Conservation (phyloP, 2,888 invertebrate genomes). For the Apamea epomidion region DNA sequence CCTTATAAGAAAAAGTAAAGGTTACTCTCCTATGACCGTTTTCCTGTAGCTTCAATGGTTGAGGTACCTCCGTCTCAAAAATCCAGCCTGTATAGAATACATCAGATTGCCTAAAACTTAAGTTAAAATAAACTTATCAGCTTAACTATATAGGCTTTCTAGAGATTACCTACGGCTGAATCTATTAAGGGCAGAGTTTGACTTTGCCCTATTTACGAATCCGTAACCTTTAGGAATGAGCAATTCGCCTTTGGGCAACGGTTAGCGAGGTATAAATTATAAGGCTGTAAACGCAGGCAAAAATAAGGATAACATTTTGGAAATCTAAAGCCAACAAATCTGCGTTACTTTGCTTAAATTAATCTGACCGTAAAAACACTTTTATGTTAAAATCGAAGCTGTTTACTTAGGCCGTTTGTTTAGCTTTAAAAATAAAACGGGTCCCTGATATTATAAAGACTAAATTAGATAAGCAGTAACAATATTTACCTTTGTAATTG, state of each 20-base stretch:
- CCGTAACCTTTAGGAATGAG: background rate
- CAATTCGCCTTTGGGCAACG: background rate
- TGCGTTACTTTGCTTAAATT: slow-evolving; percentile 12
- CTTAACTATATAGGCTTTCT: background rate
- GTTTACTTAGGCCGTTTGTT: slow-evolving; percentile 27
- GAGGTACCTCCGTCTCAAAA: background rate
- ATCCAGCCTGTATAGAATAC: background rate
- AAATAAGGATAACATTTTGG: slow-evolving; percentile 32
- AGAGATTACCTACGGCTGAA: background rate
- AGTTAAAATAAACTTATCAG: background rate
- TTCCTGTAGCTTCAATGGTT: too few species aligned
- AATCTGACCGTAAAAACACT: slow-evolving; percentile 6
- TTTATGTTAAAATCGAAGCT: slow-evolving; percentile 28
- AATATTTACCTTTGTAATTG: slow-evolving; percentile 52
- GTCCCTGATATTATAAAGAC: slow-evolving; percentile 27
- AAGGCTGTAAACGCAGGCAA: background rate
- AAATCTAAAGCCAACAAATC: slow-evolving; percentile 8
- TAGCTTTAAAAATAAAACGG: slow-evolving; percentile 31
- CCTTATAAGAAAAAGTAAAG: background rate
- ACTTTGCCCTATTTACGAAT: slow-evolving; percentile 3
- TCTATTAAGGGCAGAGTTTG: slow-evolving; percentile 3
- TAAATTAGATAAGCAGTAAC: slow-evolving; percentile 41
- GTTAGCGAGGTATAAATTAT: background rate
- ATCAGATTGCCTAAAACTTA: background rate
- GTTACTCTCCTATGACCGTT: too few species aligned